Evolutionary conservation across 2,113 vertebrate genomes (phyloP), one percentile per base, ranked within the genome.

Genomic region (Archilochus colubris): DNA sequence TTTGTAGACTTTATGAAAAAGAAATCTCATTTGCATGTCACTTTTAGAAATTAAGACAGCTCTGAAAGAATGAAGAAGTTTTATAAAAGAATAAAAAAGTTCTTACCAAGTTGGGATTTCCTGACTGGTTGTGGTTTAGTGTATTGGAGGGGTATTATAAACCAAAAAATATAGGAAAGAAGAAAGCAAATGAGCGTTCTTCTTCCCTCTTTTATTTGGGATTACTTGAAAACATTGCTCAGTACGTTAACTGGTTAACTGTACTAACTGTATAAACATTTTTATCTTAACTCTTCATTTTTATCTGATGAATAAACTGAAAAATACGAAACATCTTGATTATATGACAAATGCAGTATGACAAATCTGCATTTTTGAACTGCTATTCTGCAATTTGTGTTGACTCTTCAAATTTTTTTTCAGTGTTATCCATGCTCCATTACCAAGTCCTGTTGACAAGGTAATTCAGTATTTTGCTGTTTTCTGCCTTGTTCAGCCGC

Each of bases 391-490:
- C 14, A 6, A 33, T 67, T 77, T 51, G 8, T 93, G 30, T 90
- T 97, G 75, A 96, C 54, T 88, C 69, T 55, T 11, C 40, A 40
- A 28, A 14, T 38, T 69, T 91, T 97, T 92, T 95, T 98, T 76
- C 96, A 99, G 99, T 98, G 99, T 99, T 97, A 99, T 99, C 98
- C 99, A 99, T 98, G 98, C 99, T 97, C 98, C 99, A 79, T 98
- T 99, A 97, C 98, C 99, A 95, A 98, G 99, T 98, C 99, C 99
- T 97, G 98, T 99, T 98, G 99, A 99, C 97, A 99, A 99, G 99
- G 99, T 99, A 98, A 99, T 77, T 86, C 51, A 90, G 13, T 67
- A 30, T 22, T 79, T 84, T 70, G 97, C 91, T 62, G 8, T n/a
- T 70, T 94, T 85, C 43, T 80, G 44, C 89, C 84, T 44, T 89